Conservation (phyloP, 2,888 invertebrate species). For the Ptychoptera contaminata region DNA sequence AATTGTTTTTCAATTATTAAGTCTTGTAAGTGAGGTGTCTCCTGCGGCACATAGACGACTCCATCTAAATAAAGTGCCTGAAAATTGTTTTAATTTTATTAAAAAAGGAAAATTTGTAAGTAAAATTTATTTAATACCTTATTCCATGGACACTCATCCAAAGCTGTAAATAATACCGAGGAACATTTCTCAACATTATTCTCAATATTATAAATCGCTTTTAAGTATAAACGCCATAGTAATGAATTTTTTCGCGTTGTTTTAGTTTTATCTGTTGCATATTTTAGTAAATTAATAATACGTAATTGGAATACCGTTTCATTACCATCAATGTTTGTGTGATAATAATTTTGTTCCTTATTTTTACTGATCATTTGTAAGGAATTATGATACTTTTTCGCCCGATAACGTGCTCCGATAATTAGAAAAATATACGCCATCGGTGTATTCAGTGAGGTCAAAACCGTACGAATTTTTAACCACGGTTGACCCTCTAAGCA, state of each 20-base stretch:
- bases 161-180: slow-evolving; percentile 33
- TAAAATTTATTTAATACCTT: slow-evolving; percentile 29
- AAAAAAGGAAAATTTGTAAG: slow-evolving; percentile 4
- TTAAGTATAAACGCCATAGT: slow-evolving; percentile 46
- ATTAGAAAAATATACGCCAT: slow-evolving; percentile 33
- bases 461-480: slow-evolving; percentile 35
- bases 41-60: slow-evolving; percentile 44
- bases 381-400: slow-evolving; percentile 8
- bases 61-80: slow-evolving; percentile 44
- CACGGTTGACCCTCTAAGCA: slow-evolving; percentile 31
- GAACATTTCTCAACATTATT: slow-evolving; percentile 24
- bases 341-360: no score
- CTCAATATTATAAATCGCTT: slow-evolving; percentile 31
- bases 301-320: slow-evolving; percentile 19
- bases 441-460: slow-evolving; percentile 30
- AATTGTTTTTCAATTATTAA: slow-evolving; percentile 58
- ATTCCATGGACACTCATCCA: slow-evolving; percentile 48
- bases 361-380: background rate
- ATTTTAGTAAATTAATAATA: slow-evolving; percentile 20
- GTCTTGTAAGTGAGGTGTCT: slow-evolving; percentile 53
- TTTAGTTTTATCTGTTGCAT: slow-evolving; percentile 13
- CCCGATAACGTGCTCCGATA: slow-evolving; percentile 25
- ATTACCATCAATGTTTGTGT: slow-evolving; percentile 6
- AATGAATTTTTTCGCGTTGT: slow-evolving; percentile 29
- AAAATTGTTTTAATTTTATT: slow-evolving; percentile 8